Conservation (phyloP, 1,140 invertebrate species). For the Drosophila oshimai region DNA sequence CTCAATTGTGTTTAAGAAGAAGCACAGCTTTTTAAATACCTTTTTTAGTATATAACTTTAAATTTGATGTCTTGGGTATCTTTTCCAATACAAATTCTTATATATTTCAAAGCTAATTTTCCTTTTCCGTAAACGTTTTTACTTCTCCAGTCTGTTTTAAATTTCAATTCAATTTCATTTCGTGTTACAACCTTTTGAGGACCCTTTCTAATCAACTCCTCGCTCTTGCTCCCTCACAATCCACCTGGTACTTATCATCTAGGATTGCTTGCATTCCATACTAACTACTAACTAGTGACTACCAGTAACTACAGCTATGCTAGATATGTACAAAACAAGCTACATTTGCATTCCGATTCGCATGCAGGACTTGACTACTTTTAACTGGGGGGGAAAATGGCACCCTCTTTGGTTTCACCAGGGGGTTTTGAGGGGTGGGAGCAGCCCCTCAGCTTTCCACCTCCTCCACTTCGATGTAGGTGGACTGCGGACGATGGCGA, state of each 20-base stretch:
- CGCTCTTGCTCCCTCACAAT: background rate
- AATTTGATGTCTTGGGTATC: too few species aligned
- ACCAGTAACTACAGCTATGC: conserved; percentile 31
- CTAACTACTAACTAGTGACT: conserved; percentile 38
- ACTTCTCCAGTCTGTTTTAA: background rate
- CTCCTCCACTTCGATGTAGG: conserved; percentile 36
- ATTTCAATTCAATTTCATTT: background rate
- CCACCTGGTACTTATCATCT: conserved; percentile 51
- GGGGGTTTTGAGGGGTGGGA: background rate
- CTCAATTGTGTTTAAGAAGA: too few species aligned
- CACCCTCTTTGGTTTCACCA: conserved; percentile 28
- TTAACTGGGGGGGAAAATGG: conserved; percentile 30
- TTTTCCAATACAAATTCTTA: too few species aligned
- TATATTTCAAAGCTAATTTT: too few species aligned
- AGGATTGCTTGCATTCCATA: conserved; percentile 47
- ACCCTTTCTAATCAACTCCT: background rate
- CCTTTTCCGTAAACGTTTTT: background rate
- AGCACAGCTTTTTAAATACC: too few species aligned
- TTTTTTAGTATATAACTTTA: too few species aligned
- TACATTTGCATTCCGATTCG: conserved; percentile 36
- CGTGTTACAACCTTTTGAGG: background rate
- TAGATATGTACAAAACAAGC: conserved; percentile 24
- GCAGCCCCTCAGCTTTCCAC: conserved; percentile 40
- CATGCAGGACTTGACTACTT: conserved; percentile 14
- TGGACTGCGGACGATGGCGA: conserved; percentile 62